Evolutionary conservation across 1,140 invertebrate species (phyloP).

Genomic region (Harpegnathos saltator): DNA sequence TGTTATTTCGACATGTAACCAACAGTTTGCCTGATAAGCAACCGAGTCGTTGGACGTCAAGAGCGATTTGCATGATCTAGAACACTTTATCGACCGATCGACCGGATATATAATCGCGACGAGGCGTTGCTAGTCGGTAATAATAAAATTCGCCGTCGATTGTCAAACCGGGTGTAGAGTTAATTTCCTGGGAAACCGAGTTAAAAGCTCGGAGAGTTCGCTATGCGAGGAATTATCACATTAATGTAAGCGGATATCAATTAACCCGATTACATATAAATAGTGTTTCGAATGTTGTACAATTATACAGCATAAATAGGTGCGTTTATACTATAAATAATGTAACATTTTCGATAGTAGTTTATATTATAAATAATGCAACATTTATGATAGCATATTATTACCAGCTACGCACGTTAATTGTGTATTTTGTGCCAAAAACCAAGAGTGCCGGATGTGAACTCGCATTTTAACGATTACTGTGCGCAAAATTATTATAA

Average conservation of each 20-base stretch:
- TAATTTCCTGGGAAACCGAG: constrained; percentile 32
- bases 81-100: constrained; percentile 47
- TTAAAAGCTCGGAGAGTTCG: no score
- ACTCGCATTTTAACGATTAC: no score
- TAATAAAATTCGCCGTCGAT: background rate
- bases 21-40: constrained; percentile 2
- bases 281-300: background rate
- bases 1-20: constrained; percentile 24
- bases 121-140: constrained; percentile 27
- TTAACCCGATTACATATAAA: background rate
- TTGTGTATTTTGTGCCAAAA: no score
- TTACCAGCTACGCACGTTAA: no score
- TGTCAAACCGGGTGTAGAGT: constrained; percentile 41
- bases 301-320: no score
- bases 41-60: constrained; percentile 19
- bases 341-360: no score
- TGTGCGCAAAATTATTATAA: no score
- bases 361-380: no score
- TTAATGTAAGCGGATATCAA: background rate
- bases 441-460: no score
- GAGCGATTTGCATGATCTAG: constrained; percentile 19
- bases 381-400: no score
- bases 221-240: background rate
- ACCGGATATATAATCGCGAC: constrained; percentile 21
- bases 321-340: no score